Evolutionary conservation across 2,797 vertebrate species (phyloP).

Genomic region (Lacerta agilis): DNA sequence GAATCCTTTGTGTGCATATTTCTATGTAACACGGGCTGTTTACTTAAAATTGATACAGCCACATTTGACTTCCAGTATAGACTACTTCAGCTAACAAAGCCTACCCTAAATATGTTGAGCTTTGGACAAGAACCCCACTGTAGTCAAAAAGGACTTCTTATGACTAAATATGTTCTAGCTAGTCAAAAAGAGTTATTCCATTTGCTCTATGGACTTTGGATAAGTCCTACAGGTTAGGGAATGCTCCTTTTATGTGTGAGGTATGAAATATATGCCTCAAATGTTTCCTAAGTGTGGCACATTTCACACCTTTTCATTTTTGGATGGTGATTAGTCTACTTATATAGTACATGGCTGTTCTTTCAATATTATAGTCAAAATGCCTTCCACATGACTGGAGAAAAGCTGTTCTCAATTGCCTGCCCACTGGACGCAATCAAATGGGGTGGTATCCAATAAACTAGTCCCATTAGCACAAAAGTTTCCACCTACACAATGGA

Average conservation of each 20-base stretch:
- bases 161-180: neutral
- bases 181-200: slow-evolving; percentile 10
- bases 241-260: slow-evolving; percentile 25
- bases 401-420: neutral
- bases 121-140: neutral
- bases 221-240: neutral
- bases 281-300: neutral
- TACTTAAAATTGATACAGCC: slow-evolving; percentile 18
- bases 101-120: slow-evolving; percentile 19
- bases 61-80: slow-evolving; percentile 40
- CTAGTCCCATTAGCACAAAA: no score
- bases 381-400: neutral
- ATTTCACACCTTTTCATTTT: neutral
- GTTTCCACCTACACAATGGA: no score
- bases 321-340: neutral
- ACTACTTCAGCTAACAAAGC: slow-evolving; percentile 14
- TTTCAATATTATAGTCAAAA: neutral
- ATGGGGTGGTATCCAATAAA: neutral
- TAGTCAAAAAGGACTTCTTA: neutral
- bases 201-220: neutral
- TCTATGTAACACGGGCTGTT: neutral
- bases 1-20: slow-evolving; percentile 44
- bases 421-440: neutral
- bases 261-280: slow-evolving; percentile 16
- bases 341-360: neutral